Evolutionary conservation across 2,888 invertebrate species (phyloP).

Genomic region (Crioceris asparagi): DNA sequence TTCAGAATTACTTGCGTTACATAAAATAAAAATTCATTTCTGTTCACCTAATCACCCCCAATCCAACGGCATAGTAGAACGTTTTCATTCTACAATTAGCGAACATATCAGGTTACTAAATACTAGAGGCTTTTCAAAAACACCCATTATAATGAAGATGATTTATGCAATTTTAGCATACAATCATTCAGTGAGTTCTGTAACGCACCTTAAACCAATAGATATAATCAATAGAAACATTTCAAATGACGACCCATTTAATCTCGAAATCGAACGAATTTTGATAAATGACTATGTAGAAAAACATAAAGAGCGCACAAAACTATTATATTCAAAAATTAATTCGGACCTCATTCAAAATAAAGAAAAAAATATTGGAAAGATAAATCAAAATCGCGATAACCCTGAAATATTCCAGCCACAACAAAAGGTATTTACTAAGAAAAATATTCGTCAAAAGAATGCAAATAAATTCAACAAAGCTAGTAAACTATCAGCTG

Average conservation of each 20-base stretch:
- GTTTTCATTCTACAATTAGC: not conserved
- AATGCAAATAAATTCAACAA: not conserved
- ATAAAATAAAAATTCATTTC: constrained; percentile 5
- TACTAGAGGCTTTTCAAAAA: not conserved
- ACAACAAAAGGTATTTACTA: not conserved
- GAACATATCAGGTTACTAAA: not conserved
- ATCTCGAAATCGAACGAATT: not conserved
- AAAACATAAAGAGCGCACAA: not conserved
- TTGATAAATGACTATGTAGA: not conserved
- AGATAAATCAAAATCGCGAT: not conserved
- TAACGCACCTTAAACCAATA: constrained; percentile 1
- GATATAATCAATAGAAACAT: not conserved
- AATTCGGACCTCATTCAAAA: not conserved
- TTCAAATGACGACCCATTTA: not conserved
- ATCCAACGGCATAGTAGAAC: not conserved
- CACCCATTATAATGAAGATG: not conserved
- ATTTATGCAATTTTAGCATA: not conserved
- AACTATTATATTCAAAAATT: not conserved
- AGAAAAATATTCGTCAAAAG: not conserved
- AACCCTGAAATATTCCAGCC: not conserved
- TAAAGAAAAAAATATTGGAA: not conserved
- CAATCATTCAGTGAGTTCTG: not conserved
- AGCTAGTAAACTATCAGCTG: not conserved
- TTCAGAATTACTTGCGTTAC: constrained; percentile 6
- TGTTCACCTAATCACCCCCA: constrained; percentile 3